phyloP scores from a whole-genome alignment of 37 sponge, comb jelly and placozoan genomes.

The Crambe crambe region DNA sequence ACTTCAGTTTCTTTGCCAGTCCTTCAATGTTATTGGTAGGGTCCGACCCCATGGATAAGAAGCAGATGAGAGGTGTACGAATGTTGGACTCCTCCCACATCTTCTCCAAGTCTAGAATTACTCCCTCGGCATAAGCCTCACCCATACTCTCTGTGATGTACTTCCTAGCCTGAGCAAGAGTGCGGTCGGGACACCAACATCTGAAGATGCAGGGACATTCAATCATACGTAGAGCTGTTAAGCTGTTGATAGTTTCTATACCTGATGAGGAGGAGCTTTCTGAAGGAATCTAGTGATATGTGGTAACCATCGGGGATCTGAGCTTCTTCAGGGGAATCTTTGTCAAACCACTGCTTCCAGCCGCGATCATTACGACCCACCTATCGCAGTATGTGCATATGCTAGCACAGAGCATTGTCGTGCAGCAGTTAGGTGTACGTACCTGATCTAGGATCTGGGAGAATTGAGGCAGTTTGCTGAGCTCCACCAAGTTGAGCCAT shows the following conservation, averaged over 20 bases:
- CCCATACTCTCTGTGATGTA: constrained; percentile 94
- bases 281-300: constrained; percentile 88
- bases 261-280: constrained; percentile 88
- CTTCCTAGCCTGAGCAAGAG: constrained; percentile 94
- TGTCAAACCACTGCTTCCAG: constrained; percentile 99
- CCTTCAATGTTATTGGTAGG: constrained; percentile 93
- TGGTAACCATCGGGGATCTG: constrained; percentile 95
- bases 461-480: constrained; percentile 91
- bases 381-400: constrained; percentile 17
- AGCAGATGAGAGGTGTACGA: constrained; percentile 92
- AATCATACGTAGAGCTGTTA: not conserved
- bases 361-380: constrained; percentile 83
- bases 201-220: constrained; percentile 45
- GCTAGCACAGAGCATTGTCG: not conserved
- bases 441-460: constrained; percentile 94
- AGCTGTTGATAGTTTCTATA: no score
- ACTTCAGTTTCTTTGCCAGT: constrained; percentile 92
- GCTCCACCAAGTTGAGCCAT: constrained; percentile 97
- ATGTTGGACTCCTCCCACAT: constrained; percentile 87
- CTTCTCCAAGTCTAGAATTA: constrained; percentile 92
- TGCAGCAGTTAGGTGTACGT: not conserved
- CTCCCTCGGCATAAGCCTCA: constrained; percentile 90
- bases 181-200: constrained; percentile 98
- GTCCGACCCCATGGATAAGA: constrained; percentile 98
- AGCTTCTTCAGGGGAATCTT: constrained; percentile 96